Base-by-base conservation (phyloP, 2,797 vertebrate species). In the Cheirogaleus major region DNA sequence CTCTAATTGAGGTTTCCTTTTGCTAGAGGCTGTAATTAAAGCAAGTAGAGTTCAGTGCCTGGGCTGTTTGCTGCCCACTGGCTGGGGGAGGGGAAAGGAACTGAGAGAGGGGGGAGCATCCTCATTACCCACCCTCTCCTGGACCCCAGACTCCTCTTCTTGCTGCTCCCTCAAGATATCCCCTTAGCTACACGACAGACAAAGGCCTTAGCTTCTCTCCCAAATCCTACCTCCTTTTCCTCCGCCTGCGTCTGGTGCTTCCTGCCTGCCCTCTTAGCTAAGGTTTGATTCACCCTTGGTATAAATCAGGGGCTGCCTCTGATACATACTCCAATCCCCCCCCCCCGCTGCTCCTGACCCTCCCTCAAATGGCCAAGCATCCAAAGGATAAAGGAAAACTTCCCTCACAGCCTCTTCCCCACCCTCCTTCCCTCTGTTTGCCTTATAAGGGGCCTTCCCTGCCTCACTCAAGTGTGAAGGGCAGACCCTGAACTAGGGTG, bases 11-110 rank as follows among this genome's bases (percentile, higher is more conserved):
- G 98, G 98, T 98, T 98, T 98, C 98, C 98, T 98, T 98, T 97
- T 95, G 98, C 98, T 98, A 98, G 98, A 98, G 98, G 98, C 98
- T 98, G 98, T 98, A 99, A 99, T 99, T 98, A 99, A 98, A 98
- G 98, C 98, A 98, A 98, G 98, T 97, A 97, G 98, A 98, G 98
- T 98, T 98, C 98, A 98, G 98, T 95, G 98, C 97, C 97, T 98
- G 98, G 97, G 97, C 98, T 75, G 96, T 95, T 27, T 72, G 97
- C 98, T 98, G 98, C 98, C 98, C 98, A 98, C 97, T 96, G 97
- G 95, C 96, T 96, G 93, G 98, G 98, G 98, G 98, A 98, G 97
- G 98, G 91, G 94, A 69, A 27, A 59, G 25, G 70, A 67, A n/a
- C 30, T 3, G 18, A 43, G 48, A 57, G 78, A 89, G 15, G 65